Conservation (phyloP, 1,140 invertebrate genomes). For the Panagrolaimus sp. region DNA sequence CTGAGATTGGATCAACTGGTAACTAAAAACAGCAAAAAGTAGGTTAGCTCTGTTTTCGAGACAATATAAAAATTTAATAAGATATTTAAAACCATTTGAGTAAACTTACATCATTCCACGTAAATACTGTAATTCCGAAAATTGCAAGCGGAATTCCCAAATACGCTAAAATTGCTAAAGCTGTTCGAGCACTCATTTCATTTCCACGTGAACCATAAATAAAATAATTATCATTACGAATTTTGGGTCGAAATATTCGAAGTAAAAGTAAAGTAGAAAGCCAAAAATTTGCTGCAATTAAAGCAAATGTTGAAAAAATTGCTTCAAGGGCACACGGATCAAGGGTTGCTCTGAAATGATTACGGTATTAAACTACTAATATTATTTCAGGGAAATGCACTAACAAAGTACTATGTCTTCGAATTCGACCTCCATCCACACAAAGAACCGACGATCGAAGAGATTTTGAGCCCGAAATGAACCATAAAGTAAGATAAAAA, state of each 20-base stretch:
- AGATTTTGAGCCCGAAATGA: not conserved
- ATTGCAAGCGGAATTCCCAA: not conserved
- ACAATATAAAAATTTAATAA: no score
- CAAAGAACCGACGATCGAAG: not conserved
- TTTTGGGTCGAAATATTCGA: not conserved
- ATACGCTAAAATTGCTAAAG: not conserved
- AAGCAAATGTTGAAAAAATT: not conserved
- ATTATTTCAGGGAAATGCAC: no score
- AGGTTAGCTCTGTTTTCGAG: no score
- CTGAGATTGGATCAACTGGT: not conserved
- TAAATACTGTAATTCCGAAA: not conserved
- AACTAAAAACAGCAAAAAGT: not conserved
- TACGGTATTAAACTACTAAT: not conserved
- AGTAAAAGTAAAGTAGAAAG: not conserved
- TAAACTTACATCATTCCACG: not conserved
- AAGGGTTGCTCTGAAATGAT: not conserved
- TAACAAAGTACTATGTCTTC: not conserved
- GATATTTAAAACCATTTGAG: not conserved
- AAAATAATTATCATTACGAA: constrained; percentile 4
- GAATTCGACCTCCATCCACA: constrained; percentile 2
- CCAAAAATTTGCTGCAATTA: not conserved
- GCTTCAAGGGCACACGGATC: constrained; percentile 4
- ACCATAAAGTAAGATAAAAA: not conserved
- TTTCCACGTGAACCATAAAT: not conserved
- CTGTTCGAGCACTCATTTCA: not conserved